Evolutionary conservation across 2,113 vertebrate genomes (phyloP).

Genomic region (Corythornis cristatus): DNA sequence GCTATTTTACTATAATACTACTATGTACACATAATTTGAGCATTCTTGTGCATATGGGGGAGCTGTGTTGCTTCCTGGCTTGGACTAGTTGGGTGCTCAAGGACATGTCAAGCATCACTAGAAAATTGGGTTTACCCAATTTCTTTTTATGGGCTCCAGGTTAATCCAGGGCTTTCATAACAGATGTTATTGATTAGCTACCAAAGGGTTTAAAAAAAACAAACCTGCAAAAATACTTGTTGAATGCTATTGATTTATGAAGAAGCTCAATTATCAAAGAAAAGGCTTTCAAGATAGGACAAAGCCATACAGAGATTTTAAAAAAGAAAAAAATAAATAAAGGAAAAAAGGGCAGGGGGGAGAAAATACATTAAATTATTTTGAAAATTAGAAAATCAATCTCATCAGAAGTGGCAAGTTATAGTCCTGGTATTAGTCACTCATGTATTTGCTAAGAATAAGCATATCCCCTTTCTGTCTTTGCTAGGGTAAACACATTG

Average conservation of each 20-base stretch:
- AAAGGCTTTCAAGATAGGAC: background rate
- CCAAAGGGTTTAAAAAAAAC: background rate
- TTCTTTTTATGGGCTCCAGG: background rate
- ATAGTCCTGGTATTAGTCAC: background rate
- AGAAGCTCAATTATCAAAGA: background rate
- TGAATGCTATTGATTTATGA: background rate
- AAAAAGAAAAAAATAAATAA: background rate
- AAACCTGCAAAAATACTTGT: background rate
- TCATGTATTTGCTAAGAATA: background rate
- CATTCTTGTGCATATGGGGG: background rate
- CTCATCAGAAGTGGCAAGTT: background rate
- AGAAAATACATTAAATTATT: background rate
- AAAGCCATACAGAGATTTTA: background rate
- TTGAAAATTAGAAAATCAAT: background rate
- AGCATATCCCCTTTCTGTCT: background rate
- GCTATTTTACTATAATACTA: constrained; percentile 13
- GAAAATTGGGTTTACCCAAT: background rate
- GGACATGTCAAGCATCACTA: background rate
- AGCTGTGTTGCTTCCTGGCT: background rate
- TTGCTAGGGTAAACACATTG: background rate
- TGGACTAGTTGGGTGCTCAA: background rate
- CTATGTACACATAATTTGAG: background rate
- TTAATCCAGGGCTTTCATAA: background rate
- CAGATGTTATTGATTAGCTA: background rate
- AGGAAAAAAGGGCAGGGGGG: too few relatives aligned